Evolutionary conservation across 1,140 invertebrate species (phyloP).

Genomic region (Augochlora pura): DNA sequence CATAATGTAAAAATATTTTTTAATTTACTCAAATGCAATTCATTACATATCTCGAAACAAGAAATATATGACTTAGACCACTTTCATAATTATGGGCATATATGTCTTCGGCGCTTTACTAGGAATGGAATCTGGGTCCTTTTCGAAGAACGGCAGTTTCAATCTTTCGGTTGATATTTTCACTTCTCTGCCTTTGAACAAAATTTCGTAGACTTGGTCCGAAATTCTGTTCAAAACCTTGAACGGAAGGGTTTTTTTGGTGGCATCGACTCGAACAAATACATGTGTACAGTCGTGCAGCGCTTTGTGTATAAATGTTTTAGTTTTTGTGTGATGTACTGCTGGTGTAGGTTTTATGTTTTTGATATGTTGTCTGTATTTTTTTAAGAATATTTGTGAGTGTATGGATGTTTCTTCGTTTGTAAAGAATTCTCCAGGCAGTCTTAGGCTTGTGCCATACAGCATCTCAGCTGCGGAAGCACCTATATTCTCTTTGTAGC

Average conservation of each 20-base stretch:
- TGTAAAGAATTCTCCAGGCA: neutral
- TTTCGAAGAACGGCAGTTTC: neutral
- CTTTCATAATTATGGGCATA: no score
- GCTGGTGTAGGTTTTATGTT: neutral
- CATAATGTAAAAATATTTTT: no score
- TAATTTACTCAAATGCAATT: no score
- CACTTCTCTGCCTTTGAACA: neutral
- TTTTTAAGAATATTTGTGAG: neutral
- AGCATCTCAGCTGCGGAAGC: neutral
- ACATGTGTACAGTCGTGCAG: neutral
- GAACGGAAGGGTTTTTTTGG: neutral
- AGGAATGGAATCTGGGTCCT: neutral
- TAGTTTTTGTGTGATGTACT: neutral
- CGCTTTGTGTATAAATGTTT: conserved; percentile 4
- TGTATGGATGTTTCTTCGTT: neutral
- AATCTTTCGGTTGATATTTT: neutral
- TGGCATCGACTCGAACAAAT: neutral
- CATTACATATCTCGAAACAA: no score
- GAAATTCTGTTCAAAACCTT: neutral
- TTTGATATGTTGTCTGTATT: neutral
- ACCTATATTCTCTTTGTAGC: neutral
- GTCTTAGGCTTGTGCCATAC: neutral
- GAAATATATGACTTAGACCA: no score
- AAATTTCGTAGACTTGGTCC: neutral
- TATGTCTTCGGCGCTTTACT: no score